Base-by-base conservation (phyloP, 2,888 invertebrate species). In the Lysandra bellargus region DNA sequence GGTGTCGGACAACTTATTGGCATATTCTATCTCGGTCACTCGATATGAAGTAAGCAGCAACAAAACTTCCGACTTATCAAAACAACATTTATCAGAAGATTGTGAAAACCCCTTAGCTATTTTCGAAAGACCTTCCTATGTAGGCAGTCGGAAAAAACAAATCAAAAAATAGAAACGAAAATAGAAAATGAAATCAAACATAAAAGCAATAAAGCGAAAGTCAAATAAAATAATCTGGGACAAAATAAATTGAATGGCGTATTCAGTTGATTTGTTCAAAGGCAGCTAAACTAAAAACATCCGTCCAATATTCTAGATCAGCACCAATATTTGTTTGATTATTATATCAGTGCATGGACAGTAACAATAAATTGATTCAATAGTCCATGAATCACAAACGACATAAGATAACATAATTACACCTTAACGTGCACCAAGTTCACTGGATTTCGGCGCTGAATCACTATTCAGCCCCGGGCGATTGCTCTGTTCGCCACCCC, bases 171-270 rank as follows among this genome's bases (percentile, higher is more conserved):
- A 5, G 33, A 69, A 37, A 23, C 33, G 69, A 37, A 69, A 37
- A 69, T 69, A 69, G 69, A 75, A 75, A 64, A 49, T 44, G n/a
- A 53, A 79, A 64, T 40, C 30, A 73, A 75, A 78, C 17, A 74
- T 57, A 79, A 69, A 69, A 0, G 69, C 33, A 14, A 69, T 69
- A 69, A 69, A 69, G 12, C 69, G 4, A 69, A 69, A 69, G 69
- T 17, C 37, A 69, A 69, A 37, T 69, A 69, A 69, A 69, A 69
- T 69, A 69, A 69, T 69, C 33, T 69, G 69, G 69, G 33, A 69
- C 69, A 37, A 69, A 69, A 69, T 69, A 69, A 69, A 69, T 69
- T 69, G 69, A 69, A 69, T 69, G 33, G 69, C 69, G 37, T 37
- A 33, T 69, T 69, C 30, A 37, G 33, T 69, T 69, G 33, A 69